Base-by-base conservation (phyloP, 2,113 vertebrate species). In the Cheilinus undulatus region DNA sequence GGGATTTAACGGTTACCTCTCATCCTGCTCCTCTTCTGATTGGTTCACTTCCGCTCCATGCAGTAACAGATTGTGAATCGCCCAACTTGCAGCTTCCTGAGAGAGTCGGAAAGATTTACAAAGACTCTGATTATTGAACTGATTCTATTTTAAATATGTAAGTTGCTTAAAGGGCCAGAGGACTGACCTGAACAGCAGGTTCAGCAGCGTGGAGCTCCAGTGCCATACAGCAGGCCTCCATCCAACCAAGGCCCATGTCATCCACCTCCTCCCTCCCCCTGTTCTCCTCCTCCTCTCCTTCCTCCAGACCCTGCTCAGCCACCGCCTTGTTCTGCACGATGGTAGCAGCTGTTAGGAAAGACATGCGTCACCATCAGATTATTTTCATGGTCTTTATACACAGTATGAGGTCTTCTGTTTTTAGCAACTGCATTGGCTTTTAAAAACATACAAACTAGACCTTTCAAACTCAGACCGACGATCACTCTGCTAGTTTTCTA, bases 61-160 rank as follows among this genome's bases (percentile, higher is more conserved):
- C 53, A 97, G 86, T 42, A 98, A 87, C 64, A 99, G 94, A 52
- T 93, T 96, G 83, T 97, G 95, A 45, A 98, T 83, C 63, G 98
- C 96, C 96, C 96, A 96, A 80, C 98, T 96, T 0, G 96, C 95
- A 9, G 97, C 95, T 73, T 96, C 96, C 98, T 99, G 89, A 43
- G 50, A 8, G n/a, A 1, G 73, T 1, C 34, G 1, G 73, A 80
- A 46, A 0, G 17, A 56, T 48, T 27, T 11, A 22, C 28, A 57
- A 17, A 77, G 19, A 6, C 2, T 3, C 19, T 19, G 0, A 17
- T 20, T 2, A 17, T 22, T 13, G 28, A 40, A 48, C 11, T 1
- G 1, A 19, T 7, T 30, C 3, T 5, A 0, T 3, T 1, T 30
- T 5, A 19, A 27, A 54, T 9, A 30, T 19, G n/a, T 1, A 19